Percentiles rank a stretch among this genome's conserved stretches.
Evolutionary conservation across 2,797 vertebrate species (phyloP).

Genomic region (Hybognathus amarus): DNA sequence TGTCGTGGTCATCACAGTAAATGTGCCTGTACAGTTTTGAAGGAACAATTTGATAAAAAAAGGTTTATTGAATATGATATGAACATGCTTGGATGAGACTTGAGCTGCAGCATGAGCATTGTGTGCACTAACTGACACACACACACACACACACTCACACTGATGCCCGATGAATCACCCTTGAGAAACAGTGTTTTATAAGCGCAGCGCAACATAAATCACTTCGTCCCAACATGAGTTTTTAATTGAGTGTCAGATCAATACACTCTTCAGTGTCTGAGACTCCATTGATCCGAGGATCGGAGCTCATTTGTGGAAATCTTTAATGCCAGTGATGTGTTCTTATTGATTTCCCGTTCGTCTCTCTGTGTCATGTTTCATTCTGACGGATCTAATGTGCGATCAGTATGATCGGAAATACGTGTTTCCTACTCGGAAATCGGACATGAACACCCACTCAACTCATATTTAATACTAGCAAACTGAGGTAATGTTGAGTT

Average conservation of each 20-base stretch:
- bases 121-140: no score
- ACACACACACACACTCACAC: background rate
- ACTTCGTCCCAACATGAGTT: background rate
- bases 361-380: background rate
- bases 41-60: no score
- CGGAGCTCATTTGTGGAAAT: slow-evolving; percentile 14
- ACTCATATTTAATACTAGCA: background rate
- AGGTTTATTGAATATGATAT: no score
- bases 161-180: background rate
- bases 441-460: background rate
- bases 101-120: no score
- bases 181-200: background rate
- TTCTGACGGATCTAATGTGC: slow-evolving; percentile 2
- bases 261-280: background rate
- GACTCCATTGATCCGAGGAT: slow-evolving; percentile 8
- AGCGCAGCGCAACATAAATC: background rate
- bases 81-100: no score
- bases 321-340: slow-evolving; percentile 4
- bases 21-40: no score
- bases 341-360: slow-evolving; percentile 13
- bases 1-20: no score
- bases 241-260: background rate
- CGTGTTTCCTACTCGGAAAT: background rate
- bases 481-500: background rate
- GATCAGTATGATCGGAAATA: background rate